Conservation (phyloP, 2,113 vertebrate species). For the Rhynchomys soricoides region DNA sequence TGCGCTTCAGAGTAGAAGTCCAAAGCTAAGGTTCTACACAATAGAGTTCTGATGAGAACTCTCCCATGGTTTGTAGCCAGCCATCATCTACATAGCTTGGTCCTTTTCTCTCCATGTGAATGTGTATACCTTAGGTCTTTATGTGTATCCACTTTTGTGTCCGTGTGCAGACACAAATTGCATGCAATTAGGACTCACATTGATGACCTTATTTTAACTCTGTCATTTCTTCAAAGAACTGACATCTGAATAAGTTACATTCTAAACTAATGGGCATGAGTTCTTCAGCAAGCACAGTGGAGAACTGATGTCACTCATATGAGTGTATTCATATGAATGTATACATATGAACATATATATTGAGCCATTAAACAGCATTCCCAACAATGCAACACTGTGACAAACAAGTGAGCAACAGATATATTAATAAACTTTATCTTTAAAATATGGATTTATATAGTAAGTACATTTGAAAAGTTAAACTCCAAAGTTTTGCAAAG, state of each 20-base stretch:
- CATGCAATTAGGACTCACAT: background rate
- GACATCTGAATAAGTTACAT: background rate
- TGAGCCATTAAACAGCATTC: background rate
- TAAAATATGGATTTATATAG: background rate
- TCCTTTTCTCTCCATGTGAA: background rate
- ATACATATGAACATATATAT: background rate
- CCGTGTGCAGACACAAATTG: background rate
- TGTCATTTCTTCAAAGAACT: background rate
- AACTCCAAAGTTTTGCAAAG: background rate
- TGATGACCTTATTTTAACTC: background rate
- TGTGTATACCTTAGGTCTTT: rapidly evolving
- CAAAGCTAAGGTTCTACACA: background rate
- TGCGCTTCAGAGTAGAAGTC: background rate
- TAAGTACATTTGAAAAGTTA: slow-evolving; percentile 4
- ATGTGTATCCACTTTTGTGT: background rate
- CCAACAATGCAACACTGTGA: background rate
- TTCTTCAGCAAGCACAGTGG: background rate
- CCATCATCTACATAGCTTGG: background rate
- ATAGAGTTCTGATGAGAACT: background rate
- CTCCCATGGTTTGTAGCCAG: background rate
- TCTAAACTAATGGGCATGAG: background rate
- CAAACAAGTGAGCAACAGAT: background rate
- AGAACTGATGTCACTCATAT: background rate
- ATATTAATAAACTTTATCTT: background rate
- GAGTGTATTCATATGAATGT: too few relatives aligned